Evolutionary conservation across 2,888 invertebrate species (phyloP), one percentile per base, ranked within the genome.

Genomic region (Folsomia candida): DNA sequence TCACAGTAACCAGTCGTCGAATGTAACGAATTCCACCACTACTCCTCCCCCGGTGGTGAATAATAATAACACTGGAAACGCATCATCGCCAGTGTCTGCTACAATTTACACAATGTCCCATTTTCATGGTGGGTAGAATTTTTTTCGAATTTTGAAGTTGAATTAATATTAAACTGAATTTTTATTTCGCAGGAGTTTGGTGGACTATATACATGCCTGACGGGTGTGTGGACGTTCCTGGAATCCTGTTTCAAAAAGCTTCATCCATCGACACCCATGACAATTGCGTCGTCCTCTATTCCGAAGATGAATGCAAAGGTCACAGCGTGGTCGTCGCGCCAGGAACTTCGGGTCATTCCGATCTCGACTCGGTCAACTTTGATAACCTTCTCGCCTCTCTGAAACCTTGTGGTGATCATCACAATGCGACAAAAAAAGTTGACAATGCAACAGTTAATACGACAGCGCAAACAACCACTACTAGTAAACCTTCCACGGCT

Each of bases 231-330:
- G 66, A 75, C 59, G 69, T 75, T 1, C 75, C 75, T 24, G 27
- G 37, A 6, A 37, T 65, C 9, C 25, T 73, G 9, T 69, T 71
- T 57, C 66, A 65, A 51, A 73, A 73, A 47, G 68, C 73, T 2
- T 75, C 75, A 0, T 75, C 75, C n/a, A 68, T 75, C 37, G 25
- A 75, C 47, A 71, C 71, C 9, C 73, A 73, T 51, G 63, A 68
- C 60, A 71, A 67, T 26, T 75, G 75, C 47, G 68, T 75, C 9
- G 37, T 71, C 14, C 26, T 73, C n/a, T 73, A 47, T 28, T 2
- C 51, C 14, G 51, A 67, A 9, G 51, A 71, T 22, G 63, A 64
- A 4, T 75, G 75, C 51, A 9, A 57, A n/a, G 75, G 75, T 1
- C 18, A 64, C n/a, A n/a, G 58, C 37, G 59, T 71, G 1, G 65